Evolutionary conservation across 2,797 vertebrate genomes (phyloP).

Genomic region (Brachyrhaphis roseni): DNA sequence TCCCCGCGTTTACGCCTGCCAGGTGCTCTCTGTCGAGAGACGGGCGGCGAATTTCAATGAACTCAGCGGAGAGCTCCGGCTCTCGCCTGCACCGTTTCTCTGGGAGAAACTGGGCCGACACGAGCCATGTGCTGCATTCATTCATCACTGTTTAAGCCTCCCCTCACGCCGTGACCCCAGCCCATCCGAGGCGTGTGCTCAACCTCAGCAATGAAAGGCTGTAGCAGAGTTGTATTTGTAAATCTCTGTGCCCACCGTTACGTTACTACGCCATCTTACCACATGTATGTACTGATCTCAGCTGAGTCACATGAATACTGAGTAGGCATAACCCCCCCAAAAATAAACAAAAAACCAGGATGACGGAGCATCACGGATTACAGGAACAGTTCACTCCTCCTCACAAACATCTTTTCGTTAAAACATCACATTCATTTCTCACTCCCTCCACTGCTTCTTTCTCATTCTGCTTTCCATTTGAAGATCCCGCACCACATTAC

Average conservation of each 20-base stretch:
- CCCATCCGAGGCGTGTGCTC: slow-evolving; percentile 34
- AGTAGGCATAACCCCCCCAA: slow-evolving; percentile 58
- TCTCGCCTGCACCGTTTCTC: slow-evolving; percentile 48
- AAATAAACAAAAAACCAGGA: slow-evolving; percentile 45
- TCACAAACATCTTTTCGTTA: slow-evolving; percentile 63
- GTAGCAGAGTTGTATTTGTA: background rate
- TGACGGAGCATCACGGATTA: slow-evolving; percentile 71
- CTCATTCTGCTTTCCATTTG: slow-evolving; percentile 36
- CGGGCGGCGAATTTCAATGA: slow-evolving; percentile 76
- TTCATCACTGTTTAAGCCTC: slow-evolving; percentile 64
- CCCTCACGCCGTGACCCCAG: slow-evolving; percentile 54
- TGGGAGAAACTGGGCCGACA: slow-evolving; percentile 53
- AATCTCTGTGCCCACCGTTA: slow-evolving; percentile 15
- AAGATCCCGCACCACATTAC: slow-evolving; percentile 20
- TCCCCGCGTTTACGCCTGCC: slow-evolving; percentile 63
- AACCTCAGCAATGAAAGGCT: slow-evolving; percentile 34
- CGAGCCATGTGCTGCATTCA: slow-evolving; percentile 63
- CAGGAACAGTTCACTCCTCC: slow-evolving; percentile 74
- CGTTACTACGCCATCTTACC: slow-evolving; percentile 46
- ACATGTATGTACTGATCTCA: slow-evolving; percentile 55
- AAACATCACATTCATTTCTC: slow-evolving; percentile 59
- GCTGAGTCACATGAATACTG: slow-evolving; percentile 72
- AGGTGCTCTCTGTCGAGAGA: slow-evolving; percentile 65
- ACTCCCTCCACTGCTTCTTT: slow-evolving; percentile 45
- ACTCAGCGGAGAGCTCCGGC: slow-evolving; percentile 50